Conservation (phyloP, 2,113 vertebrate species). For the Catharus bicknelli region DNA sequence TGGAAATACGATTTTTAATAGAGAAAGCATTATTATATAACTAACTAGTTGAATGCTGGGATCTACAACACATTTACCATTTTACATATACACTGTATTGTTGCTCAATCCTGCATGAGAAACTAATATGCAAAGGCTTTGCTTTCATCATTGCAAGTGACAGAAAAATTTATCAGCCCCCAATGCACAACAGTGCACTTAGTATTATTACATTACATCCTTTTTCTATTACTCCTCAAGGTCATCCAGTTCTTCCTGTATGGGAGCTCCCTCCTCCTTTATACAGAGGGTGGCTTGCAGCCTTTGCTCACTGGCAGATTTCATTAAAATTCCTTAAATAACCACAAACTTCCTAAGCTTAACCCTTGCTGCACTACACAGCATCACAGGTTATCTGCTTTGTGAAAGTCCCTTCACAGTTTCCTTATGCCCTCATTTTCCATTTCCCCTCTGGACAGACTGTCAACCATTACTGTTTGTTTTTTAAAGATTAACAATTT, state of each 20-base stretch:
- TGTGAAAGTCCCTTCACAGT: not conserved
- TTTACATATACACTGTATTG: not conserved
- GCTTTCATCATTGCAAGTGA: slow-evolving; percentile 27
- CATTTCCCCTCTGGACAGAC: not conserved
- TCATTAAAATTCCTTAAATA: slow-evolving; percentile 47
- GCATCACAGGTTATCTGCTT: not conserved
- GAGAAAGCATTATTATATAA: not conserved
- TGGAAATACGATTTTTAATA: not conserved
- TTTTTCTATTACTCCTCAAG: slow-evolving; percentile 49
- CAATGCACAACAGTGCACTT: slow-evolving; percentile 30
- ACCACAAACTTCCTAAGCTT: slow-evolving; percentile 23
- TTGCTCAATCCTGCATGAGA: not conserved
- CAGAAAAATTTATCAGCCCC: slow-evolving; percentile 39
- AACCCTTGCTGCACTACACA: not conserved
- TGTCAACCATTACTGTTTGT: not conserved
- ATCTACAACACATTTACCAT: not conserved
- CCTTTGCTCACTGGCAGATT: slow-evolving; percentile 16
- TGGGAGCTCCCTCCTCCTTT: not conserved
- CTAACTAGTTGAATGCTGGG: not conserved
- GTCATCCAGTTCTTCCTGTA: slow-evolving; percentile 37
- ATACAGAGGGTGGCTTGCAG: not conserved
- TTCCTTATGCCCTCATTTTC: not conserved
- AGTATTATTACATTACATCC: slow-evolving; percentile 54
- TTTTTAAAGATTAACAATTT: not conserved
- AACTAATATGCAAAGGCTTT: slow-evolving; percentile 12